Conservation (phyloP, 37 sponge, comb jelly and placozoan genomes). For the Halichondria panicea region DNA sequence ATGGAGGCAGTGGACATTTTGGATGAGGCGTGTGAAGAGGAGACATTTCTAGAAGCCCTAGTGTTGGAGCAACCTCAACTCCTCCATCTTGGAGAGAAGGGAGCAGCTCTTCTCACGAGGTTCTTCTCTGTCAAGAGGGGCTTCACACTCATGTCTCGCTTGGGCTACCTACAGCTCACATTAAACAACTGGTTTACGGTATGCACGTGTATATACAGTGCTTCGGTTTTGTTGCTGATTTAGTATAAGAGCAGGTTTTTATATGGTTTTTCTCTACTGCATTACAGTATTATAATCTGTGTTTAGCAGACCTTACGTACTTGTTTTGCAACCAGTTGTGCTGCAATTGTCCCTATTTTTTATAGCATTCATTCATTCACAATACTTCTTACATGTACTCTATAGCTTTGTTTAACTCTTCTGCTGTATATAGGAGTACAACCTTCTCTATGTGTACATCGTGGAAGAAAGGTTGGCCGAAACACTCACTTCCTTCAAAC, state of each 20-base stretch:
- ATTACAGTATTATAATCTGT: not conserved
- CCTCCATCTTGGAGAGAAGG: slow-evolving; percentile 67
- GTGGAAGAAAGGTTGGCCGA: slow-evolving; percentile 76
- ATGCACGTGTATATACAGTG: not conserved
- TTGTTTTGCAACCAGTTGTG: not conserved
- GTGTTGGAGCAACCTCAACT: slow-evolving; percentile 69
- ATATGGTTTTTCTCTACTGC: too few species aligned
- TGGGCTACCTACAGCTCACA: slow-evolving; percentile 50
- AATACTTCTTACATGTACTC: not conserved
- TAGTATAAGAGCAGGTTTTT: too few species aligned
- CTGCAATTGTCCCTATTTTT: not conserved
- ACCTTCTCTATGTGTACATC: slow-evolving; percentile 72
- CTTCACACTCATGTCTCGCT: slow-evolving; percentile 27
- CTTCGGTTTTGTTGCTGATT: too few species aligned
- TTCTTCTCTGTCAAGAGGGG: slow-evolving; percentile 74
- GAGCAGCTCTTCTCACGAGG: slow-evolving; percentile 69
- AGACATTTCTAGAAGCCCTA: slow-evolving; percentile 74
- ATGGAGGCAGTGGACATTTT: slow-evolving; percentile 77
- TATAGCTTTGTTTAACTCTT: not conserved
- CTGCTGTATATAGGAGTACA: slow-evolving; percentile 29
- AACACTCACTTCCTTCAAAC: slow-evolving; percentile 62
- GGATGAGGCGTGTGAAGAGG: slow-evolving; percentile 93
- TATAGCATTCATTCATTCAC: not conserved
- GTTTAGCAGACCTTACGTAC: not conserved
- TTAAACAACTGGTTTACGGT: slow-evolving; percentile 67